These are phyloP conservation scores for Bemisia tabaci DNA, from an alignment of 1,140 invertebrate species.

Conservation along the genomic window DNA sequence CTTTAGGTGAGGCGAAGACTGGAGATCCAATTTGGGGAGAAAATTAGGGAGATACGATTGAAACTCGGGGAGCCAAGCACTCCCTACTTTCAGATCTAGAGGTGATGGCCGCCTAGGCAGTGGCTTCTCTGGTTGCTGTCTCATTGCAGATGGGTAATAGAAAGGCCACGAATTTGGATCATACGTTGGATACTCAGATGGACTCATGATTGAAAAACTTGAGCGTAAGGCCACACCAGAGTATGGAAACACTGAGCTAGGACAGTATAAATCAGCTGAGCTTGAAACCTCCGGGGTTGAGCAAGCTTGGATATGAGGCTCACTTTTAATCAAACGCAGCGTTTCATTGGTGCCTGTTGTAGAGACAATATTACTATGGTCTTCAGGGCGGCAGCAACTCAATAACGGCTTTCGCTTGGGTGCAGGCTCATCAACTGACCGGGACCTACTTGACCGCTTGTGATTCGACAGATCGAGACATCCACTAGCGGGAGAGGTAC, in stretches of 20 bases:
- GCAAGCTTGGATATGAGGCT: not conserved
- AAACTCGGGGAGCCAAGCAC: not conserved
- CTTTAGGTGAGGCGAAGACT: not conserved
- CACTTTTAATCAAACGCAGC: not conserved
- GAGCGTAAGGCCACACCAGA: not conserved
- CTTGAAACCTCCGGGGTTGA: not conserved
- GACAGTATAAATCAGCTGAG: not conserved
- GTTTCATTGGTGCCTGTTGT: not conserved
- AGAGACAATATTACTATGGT: not conserved
- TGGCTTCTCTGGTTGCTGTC: not conserved
- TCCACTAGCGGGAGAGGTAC: not conserved
- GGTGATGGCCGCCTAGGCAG: not conserved
- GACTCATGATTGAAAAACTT: not conserved
- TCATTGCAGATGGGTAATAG: not conserved
- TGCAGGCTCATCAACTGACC: not conserved
- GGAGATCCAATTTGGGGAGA: not conserved
- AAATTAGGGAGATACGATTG: not conserved
- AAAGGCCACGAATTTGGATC: not conserved
- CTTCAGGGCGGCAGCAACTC: not conserved
- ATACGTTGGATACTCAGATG: not conserved
- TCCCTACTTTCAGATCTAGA: not conserved
- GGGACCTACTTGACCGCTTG: not conserved
- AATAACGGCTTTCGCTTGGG: not conserved
- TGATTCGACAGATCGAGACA: not conserved
- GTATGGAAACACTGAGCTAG: not conserved